These are phyloP conservation scores for Esox niger DNA, from an alignment of 2,113 vertebrate species.

Conservation along the genomic window DNA sequence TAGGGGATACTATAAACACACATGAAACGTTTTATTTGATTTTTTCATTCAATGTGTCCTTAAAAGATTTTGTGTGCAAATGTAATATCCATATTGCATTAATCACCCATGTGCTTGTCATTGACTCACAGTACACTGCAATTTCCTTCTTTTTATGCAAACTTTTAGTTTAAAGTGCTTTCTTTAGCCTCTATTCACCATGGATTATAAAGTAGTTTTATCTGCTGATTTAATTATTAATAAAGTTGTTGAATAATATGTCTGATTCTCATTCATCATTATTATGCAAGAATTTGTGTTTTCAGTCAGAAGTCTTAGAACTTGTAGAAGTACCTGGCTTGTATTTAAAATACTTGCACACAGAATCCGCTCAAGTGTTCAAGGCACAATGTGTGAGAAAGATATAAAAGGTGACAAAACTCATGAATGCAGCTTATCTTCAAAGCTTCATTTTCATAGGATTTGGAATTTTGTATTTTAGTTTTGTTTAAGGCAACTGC, in stretches of 20 bases:
- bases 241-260: slow-evolving; percentile 36
- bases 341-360: slow-evolving; percentile 44
- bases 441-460: slow-evolving; percentile 48
- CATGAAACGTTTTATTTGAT: too few relatives aligned
- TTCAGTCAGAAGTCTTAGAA: slow-evolving; percentile 23
- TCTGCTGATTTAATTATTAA: slow-evolving; percentile 54
- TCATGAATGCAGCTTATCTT: slow-evolving; percentile 46
- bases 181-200: slow-evolving; percentile 22
- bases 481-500: slow-evolving; percentile 49
- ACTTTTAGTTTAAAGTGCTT: neutral
- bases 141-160: neutral
- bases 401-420: slow-evolving; percentile 56
- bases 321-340: slow-evolving; percentile 24
- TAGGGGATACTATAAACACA: too few relatives aligned
- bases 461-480: slow-evolving; percentile 41
- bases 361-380: slow-evolving; percentile 34
- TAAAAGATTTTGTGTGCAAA: too few relatives aligned
- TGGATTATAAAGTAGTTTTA: slow-evolving; percentile 41
- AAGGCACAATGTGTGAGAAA: slow-evolving; percentile 34
- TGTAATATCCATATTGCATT: too few relatives aligned
- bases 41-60: too few relatives aligned
- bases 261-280: slow-evolving; percentile 38
- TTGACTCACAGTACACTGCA: neutral
- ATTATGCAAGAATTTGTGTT: slow-evolving; percentile 26
- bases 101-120: neutral